Evolutionary conservation across 2,113 vertebrate genomes (phyloP).

Genomic region (Apteryx mantelli): DNA sequence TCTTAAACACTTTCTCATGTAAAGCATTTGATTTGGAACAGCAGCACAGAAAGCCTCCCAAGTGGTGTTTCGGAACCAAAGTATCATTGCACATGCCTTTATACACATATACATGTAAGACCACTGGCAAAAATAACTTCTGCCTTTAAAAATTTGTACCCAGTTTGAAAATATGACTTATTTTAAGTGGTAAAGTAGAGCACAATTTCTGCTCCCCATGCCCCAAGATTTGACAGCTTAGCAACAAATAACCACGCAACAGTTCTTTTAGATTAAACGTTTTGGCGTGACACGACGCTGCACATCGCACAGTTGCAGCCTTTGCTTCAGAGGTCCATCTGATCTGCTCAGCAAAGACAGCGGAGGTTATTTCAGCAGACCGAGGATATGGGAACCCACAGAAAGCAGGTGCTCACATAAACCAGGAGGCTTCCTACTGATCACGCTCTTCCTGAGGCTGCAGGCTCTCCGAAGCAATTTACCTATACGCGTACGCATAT

Average conservation of each 20-base stretch:
- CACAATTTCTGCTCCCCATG: neutral
- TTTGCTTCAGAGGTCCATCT: neutral
- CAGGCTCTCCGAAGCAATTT: neutral
- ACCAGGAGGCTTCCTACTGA: neutral
- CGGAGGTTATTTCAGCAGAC: constrained; percentile 35
- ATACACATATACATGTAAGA: neutral
- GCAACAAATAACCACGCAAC: neutral
- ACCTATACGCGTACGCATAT: accelerated
- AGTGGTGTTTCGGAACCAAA: neutral
- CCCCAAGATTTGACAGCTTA: neutral
- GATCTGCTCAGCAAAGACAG: neutral
- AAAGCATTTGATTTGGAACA: neutral
- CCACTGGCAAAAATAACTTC: neutral
- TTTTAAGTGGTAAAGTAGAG: neutral
- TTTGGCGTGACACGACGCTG: neutral
- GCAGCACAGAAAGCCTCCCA: neutral
- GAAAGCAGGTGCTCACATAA: constrained; percentile 10
- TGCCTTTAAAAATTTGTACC: neutral
- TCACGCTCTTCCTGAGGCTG: neutral
- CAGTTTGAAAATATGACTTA: neutral
- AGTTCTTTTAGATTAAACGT: neutral
- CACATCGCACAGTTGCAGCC: neutral
- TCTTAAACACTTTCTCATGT: neutral
- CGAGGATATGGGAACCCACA: neutral
- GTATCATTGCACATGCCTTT: neutral